Base-by-base conservation (phyloP, 2,113 vertebrate species). In the Zosterops pallidus region DNA sequence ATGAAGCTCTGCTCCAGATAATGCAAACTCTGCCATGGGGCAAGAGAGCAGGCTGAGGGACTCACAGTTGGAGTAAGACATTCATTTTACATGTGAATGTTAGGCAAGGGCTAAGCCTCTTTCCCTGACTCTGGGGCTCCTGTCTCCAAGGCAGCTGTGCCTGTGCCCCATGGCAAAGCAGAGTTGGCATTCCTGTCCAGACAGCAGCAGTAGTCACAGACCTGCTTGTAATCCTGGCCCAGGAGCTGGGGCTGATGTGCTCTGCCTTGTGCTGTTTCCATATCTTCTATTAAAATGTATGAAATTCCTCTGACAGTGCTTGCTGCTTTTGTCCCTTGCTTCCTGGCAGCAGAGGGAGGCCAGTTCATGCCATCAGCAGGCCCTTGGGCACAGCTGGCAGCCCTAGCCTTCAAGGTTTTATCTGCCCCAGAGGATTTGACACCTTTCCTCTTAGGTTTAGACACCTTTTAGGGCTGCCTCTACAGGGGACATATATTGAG, bases 241-340 rank as follows among this genome's bases (percentile, higher is more conserved):
- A 59, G 60, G 22, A 35, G 14, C 70, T 67, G 33, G 29, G 37
- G 28, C 46, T 80, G 28, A 37, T 65, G 28, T 7, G 2, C 52
- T 70, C 59, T 55, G 21, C 56, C n/a, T 57, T 46, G 19, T 89
- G 64, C 39, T 62, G 9, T 90, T 90, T 82, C 35, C 3, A 4
- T 5, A 25, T 84, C 33, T 70, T 67, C 26, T 57, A 60, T 96
- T 95, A 96, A 94, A 96, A 69, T 41, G 5, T 25, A 74, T 77
- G 46, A 89, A 91, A 85, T 24, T 17, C 13, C 11, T 68, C 22
- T 89, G 53, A 49, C 18, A 86, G 53, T 89, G 76, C 55, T 70
- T 94, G 31, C 10, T 91, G 28, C 12, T 53, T 90, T 59, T 28
- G 17, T 76, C 8, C 4, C 12, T 63, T 31, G 3, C 14, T 86